phyloP scores from a whole-genome alignment of 1,140 invertebrate species.

The Neodiprion pinetum region DNA sequence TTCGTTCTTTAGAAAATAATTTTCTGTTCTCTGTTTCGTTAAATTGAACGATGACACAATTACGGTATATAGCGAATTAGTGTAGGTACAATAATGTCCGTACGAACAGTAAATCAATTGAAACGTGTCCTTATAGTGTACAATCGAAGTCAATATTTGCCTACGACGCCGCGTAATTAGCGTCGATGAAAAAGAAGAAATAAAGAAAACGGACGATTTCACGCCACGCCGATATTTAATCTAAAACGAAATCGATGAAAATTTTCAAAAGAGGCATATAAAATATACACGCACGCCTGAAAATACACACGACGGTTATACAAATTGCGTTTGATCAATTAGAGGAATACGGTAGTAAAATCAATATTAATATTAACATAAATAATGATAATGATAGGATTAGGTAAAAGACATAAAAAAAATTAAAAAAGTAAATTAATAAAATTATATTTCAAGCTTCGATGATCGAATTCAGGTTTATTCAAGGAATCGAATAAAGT shows the following conservation, averaged over 20 bases:
- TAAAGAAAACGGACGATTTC: background rate
- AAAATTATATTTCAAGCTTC: too few species aligned
- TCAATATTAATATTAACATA: background rate
- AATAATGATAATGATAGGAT: background rate
- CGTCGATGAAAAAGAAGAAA: too few species aligned
- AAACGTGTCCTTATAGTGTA: slow-evolving; percentile 3
- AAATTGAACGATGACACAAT: too few species aligned
- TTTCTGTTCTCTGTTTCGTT: too few species aligned
- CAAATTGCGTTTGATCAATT: background rate
- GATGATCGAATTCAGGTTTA: too few species aligned
- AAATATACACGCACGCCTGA: background rate
- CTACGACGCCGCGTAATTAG: background rate
- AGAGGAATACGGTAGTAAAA: background rate
- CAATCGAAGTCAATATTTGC: background rate
- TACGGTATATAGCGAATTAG: too few species aligned
- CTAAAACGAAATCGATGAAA: background rate
- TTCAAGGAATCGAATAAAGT: too few species aligned
- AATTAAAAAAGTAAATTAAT: too few species aligned
- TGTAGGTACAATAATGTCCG: too few species aligned
- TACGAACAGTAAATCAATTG: background rate
- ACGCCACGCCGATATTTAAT: too few species aligned
- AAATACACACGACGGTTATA: background rate
- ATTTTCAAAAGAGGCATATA: background rate
- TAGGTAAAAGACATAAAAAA: too few species aligned
- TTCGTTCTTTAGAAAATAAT: too few species aligned